These are phyloP conservation scores for Agonopterix arenella DNA, from an alignment of 2,888 invertebrate species.

Conservation along the genomic window DNA sequence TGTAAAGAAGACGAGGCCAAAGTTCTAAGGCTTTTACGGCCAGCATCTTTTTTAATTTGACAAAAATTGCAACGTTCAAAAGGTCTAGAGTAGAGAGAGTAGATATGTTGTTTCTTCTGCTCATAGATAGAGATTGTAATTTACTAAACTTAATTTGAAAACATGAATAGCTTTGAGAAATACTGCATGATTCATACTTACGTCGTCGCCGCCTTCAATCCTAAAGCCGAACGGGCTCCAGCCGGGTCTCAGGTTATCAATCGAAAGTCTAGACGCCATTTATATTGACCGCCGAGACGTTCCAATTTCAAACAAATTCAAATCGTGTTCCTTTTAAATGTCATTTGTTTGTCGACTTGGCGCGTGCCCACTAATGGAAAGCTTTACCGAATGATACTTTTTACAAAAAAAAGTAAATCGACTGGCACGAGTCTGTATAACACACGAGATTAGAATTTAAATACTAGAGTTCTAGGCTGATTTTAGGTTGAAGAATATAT, in stretches of 20 bases:
- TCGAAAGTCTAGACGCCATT: slow-evolving; percentile 65
- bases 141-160: too few relatives aligned
- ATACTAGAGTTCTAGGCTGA: slow-evolving; percentile 17
- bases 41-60: too few relatives aligned
- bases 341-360: slow-evolving; percentile 66
- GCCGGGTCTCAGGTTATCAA: slow-evolving; percentile 29
- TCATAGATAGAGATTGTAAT: too few relatives aligned
- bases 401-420: slow-evolving; percentile 44
- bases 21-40: too few relatives aligned
- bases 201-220: too few relatives aligned
- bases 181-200: too few relatives aligned
- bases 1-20: too few relatives aligned
- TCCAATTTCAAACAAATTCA: slow-evolving; percentile 61
- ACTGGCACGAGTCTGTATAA: slow-evolving; percentile 38
- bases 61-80: too few relatives aligned
- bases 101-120: too few relatives aligned
- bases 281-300: slow-evolving; percentile 48
- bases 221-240: background rate
- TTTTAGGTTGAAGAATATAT: slow-evolving; percentile 15
- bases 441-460: background rate
- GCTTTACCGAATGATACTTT: slow-evolving; percentile 53
- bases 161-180: too few relatives aligned
- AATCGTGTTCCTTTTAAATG: slow-evolving; percentile 67
- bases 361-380: slow-evolving; percentile 73
- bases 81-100: too few relatives aligned